Base-by-base conservation (phyloP, 2,113 vertebrate species). In the Sylvilagus bachmani region DNA sequence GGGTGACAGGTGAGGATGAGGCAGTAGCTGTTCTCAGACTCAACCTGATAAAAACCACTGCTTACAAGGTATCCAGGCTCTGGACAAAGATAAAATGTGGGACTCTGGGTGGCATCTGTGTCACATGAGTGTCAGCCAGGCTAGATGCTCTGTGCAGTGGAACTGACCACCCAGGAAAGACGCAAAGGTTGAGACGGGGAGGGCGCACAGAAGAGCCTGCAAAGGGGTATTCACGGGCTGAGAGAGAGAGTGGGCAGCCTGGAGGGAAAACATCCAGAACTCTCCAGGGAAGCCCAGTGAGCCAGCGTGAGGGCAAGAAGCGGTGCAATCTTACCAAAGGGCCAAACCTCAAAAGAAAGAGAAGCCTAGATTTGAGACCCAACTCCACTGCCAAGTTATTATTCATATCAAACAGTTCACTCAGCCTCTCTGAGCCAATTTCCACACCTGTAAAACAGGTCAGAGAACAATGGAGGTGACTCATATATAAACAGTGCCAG, bases 251-350 rank as follows among this genome's bases (percentile, higher is more conserved):
- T 12, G 5, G 36, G 6, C 31, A n/a, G 27, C 51, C 78, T 75
- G 51, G 36, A 84, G 71, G 62, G 64, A 80, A 92, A 94, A 69
- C 64, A 66, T 8, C 24, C 51, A 73, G 14, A 51, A 17, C 71
- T n/a, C 78, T 93, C 62, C 75, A 90, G 44, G 21, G 29, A 95
- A 82, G 22, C 17, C 55, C 62, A 80, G 69, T n/a, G 21, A 64
- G 5, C 51, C 51, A 44, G n/a, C 4, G 8, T 27, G n/a, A 69
- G 44, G 64, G 19, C 77, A 67, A 64, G 22, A 55, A 36, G 7
- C 2, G 44, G 10, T 11, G 64, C 29, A 36, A 71, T 74, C 25
- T 89, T 49, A 79, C 19, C 74, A 78, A 77, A 51, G 27, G 53
- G 22, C 67, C 84, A 93, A 92, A 44, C 5, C 31, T 71, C 73